Evolutionary conservation across 2,888 invertebrate genomes (phyloP).

Genomic region (Ophraella communa): DNA sequence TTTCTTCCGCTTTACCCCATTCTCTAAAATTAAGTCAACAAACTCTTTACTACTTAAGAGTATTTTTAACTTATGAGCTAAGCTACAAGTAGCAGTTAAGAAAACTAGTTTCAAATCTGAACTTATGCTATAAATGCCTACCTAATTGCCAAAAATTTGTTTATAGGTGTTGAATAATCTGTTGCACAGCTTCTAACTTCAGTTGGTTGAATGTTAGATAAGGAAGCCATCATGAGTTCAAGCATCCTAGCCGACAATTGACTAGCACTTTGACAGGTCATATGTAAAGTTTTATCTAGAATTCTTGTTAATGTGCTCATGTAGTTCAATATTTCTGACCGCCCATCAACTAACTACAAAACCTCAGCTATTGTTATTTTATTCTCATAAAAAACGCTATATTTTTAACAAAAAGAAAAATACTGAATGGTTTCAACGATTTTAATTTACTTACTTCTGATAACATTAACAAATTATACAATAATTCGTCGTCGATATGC

Average conservation of each 20-base stretch:
- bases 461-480: slow-evolving; percentile 78
- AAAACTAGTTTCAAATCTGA: no score
- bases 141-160: slow-evolving; percentile 74
- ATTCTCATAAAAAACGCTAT: not conserved
- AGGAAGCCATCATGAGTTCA: slow-evolving; percentile 64
- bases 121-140: slow-evolving; percentile 45
- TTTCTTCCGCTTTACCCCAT: slow-evolving; percentile 79
- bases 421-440: not conserved
- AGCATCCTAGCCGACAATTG: slow-evolving; percentile 69
- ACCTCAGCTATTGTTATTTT: no score
- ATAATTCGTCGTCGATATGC: slow-evolving; percentile 76
- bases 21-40: slow-evolving; percentile 60
- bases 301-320: slow-evolving; percentile 69
- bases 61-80: no score
- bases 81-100: no score
- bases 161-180: slow-evolving; percentile 69
- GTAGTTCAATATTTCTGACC: slow-evolving; percentile 69
- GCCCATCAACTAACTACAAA: slow-evolving; percentile 68
- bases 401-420: not conserved
- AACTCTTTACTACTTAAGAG: no score
- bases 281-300: slow-evolving; percentile 73
- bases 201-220: slow-evolving; percentile 68
- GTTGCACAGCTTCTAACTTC: slow-evolving; percentile 69
- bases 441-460: slow-evolving; percentile 62
- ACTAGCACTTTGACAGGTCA: slow-evolving; percentile 73